These are phyloP conservation scores for Clusia tigrina DNA, from an alignment of 2,888 invertebrate genomes.

Conservation along the genomic window DNA sequence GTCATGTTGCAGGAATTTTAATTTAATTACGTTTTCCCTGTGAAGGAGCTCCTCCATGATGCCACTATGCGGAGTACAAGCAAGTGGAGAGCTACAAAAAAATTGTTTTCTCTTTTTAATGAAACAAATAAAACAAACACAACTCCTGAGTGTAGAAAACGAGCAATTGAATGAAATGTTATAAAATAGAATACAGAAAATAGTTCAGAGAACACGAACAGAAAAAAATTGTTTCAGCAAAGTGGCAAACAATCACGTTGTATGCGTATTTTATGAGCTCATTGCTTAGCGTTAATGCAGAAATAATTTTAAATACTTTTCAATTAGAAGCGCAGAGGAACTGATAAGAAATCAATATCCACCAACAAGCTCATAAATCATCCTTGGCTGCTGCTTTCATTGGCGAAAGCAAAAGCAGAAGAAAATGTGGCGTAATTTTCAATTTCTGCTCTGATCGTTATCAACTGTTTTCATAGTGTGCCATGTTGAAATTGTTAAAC, in stretches of 20 bases:
- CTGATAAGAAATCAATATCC: slow-evolving; percentile 50
- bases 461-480: slow-evolving; percentile 30
- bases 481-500: slow-evolving; percentile 25
- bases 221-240: no score
- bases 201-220: no score
- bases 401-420: not conserved
- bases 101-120: no score
- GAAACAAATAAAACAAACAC: not conserved
- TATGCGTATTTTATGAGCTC: no score
- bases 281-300: no score
- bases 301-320: not conserved
- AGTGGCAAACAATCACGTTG: no score
- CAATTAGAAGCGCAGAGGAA: slow-evolving; percentile 12
- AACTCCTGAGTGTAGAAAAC: not conserved
- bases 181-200: not conserved
- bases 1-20: slow-evolving; percentile 53
- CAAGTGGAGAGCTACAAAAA: no score
- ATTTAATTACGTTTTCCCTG: slow-evolving; percentile 48
- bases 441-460: slow-evolving; percentile 44
- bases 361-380: slow-evolving; percentile 45
- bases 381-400: slow-evolving; percentile 23
- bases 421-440: slow-evolving; percentile 8
- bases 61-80: no score
- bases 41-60: not conserved
- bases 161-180: not conserved